These are phyloP conservation scores for Drosophila bipectinata DNA, from an alignment of 1,140 invertebrate species.

Conservation along the genomic window DNA sequence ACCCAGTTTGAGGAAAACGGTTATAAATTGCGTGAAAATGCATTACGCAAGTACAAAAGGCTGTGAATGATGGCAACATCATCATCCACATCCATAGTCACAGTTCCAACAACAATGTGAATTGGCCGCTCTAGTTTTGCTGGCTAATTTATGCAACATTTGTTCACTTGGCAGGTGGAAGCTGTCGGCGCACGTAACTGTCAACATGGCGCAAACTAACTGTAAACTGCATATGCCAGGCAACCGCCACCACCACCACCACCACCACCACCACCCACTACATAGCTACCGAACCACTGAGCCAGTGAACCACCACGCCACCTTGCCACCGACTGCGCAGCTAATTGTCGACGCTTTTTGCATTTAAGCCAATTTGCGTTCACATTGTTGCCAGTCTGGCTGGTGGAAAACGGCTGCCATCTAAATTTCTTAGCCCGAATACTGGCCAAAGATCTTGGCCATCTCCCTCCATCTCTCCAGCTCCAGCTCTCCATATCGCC, in stretches of 20 bases:
- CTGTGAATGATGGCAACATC: slow-evolving; percentile 76
- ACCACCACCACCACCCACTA: slow-evolving; percentile 6
- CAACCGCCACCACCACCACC: not conserved
- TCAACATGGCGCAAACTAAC: slow-evolving; percentile 77
- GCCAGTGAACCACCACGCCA: slow-evolving; percentile 25
- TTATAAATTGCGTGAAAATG: slow-evolving; percentile 81
- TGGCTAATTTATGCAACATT: slow-evolving; percentile 76
- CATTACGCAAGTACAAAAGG: slow-evolving; percentile 81
- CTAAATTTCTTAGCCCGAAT: slow-evolving; percentile 70
- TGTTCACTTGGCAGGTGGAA: slow-evolving; percentile 58
- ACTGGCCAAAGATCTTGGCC: slow-evolving; percentile 51
- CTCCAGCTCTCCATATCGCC: slow-evolving; percentile 17
- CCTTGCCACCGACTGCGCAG: slow-evolving; percentile 56
- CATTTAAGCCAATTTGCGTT: slow-evolving; percentile 76
- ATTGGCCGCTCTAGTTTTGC: slow-evolving; percentile 72
- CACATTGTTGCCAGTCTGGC: slow-evolving; percentile 54
- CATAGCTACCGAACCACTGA: slow-evolving; percentile 27
- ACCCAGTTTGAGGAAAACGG: slow-evolving; percentile 53
- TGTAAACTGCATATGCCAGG: slow-evolving; percentile 66
- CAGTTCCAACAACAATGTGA: slow-evolving; percentile 40
- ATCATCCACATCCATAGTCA: slow-evolving; percentile 18
- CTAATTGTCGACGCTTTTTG: slow-evolving; percentile 74
- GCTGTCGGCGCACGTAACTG: slow-evolving; percentile 74
- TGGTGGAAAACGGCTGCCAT: slow-evolving; percentile 56
- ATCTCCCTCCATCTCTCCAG: slow-evolving; percentile 20